Evolutionary conservation across 2,888 invertebrate species (phyloP), one percentile per base, ranked within the genome.

Genomic region (Escarpia spicata): DNA sequence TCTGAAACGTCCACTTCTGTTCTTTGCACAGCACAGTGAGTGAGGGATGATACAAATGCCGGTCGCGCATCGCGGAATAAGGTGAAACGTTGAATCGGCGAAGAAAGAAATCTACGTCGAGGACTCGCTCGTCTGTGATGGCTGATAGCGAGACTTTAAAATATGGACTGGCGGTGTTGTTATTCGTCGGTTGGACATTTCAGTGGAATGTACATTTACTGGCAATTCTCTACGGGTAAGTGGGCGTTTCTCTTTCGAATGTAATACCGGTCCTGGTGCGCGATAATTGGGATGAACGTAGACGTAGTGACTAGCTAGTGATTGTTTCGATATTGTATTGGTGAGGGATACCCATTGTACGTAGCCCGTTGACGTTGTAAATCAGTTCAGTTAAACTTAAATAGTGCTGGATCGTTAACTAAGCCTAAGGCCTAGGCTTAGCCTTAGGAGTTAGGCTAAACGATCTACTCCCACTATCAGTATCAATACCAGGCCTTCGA

Each of bases 161-260:
- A 31, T 93, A 93, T 90, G 93, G 93, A 10, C 52, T 93, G 90
- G 93, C 93, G 15, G 91, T 94, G 37, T 90, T 93, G n/a, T 26
- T 94, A 43, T 93, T 93, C 44, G 31, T 90, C 10, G 92, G 90
- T 37, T 94, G 94, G 94, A 92, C 93, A 91, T 93, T 94, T 58
- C 93, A 93, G 93, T 94, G 93, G 93, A 92, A 93, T 19, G 52
- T 93, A 37, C 94, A 94, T 92, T 45, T 93, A 89, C 90, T 93
- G n/a, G 93, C 94, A 43, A 94, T 94, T 60, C 92, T 94, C 60
- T 94, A 94, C 92, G 94, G 93, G 94, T 94, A 90, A 93, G 94
- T 93, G 90, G n/a, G 43, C 92, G 26, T 45, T 60, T 92, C 90
- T 90, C 75, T 75, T 19, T 45, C n/a, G 37, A 92, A 60, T 60